These are phyloP conservation scores for Lichenostomus cassidix DNA, from an alignment of 2,113 vertebrate genomes.

Conservation along the genomic window DNA sequence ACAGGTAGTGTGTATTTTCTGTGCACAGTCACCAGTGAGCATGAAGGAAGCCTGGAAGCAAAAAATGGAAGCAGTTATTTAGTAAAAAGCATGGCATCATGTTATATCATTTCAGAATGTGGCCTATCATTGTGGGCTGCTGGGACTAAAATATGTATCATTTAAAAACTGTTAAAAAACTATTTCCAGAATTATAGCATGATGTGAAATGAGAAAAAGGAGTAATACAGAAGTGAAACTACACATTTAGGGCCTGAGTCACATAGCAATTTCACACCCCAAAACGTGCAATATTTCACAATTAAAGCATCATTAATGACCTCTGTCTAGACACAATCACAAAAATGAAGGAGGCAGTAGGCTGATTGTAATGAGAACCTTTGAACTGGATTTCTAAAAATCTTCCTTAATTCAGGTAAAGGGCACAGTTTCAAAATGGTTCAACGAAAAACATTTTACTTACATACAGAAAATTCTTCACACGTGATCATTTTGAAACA, in stretches of 20 bases:
- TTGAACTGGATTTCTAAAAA: background rate
- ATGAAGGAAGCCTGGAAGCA: conserved; percentile 45
- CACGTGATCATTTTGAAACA: background rate
- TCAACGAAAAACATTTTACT: background rate
- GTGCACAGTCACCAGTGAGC: conserved; percentile 17
- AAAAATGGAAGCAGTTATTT: conserved; percentile 74
- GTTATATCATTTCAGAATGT: conserved; percentile 73
- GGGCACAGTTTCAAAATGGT: background rate
- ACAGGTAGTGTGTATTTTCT: conserved; percentile 55
- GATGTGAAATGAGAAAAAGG: conserved; percentile 18
- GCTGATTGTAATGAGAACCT: background rate
- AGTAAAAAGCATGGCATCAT: conserved; percentile 70
- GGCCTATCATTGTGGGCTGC: conserved; percentile 69
- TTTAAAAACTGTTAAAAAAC: conserved; percentile 70
- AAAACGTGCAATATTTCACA: background rate
- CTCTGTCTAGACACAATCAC: background rate
- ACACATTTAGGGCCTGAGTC: conserved; percentile 1
- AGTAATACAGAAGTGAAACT: conserved; percentile 8
- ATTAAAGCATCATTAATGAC: background rate
- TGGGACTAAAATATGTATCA: conserved; percentile 62
- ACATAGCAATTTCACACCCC: background rate
- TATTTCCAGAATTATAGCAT: conserved; percentile 36
- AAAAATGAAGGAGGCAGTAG: background rate
- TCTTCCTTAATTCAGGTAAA: background rate
- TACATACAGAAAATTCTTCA: background rate